phyloP scores from a whole-genome alignment of 2,888 invertebrate species.

The Ormyrus thymus region DNA sequence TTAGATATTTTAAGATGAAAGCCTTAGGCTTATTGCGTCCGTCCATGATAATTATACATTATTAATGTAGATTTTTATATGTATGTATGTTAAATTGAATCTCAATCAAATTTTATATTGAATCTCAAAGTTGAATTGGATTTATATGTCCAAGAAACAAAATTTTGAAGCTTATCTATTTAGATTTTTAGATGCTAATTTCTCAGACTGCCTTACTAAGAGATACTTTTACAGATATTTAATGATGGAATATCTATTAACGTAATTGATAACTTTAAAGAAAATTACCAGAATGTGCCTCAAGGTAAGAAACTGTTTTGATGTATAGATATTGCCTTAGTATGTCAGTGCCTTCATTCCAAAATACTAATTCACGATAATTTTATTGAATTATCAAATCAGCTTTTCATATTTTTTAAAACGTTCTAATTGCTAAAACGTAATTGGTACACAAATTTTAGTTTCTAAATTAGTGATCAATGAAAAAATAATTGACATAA shows the following conservation, averaged over 20 bases:
- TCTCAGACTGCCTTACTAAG: slow-evolving; percentile 21
- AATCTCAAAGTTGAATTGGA: neutral
- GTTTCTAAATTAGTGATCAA: too few relatives aligned
- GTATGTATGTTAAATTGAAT: slow-evolving; percentile 15
- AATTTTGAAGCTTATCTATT: neutral
- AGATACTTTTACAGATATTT: slow-evolving; percentile 37
- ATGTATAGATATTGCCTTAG: slow-evolving; percentile 51
- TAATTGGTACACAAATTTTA: neutral
- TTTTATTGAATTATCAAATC: slow-evolving; percentile 6
- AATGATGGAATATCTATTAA: slow-evolving; percentile 21
- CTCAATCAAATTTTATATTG: neutral
- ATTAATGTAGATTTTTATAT: slow-evolving; percentile 33
- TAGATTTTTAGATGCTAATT: slow-evolving; percentile 13
- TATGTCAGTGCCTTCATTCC: slow-evolving; percentile 55
- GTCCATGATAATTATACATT: slow-evolving; percentile 28
- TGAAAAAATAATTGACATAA: too few relatives aligned
- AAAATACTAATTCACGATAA: slow-evolving; percentile 36
- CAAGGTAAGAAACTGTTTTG: neutral
- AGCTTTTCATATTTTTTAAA: neutral
- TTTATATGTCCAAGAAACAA: too few relatives aligned
- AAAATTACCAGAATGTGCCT: slow-evolving; percentile 1
- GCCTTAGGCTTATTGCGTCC: slow-evolving; percentile 30
- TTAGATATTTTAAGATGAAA: neutral
- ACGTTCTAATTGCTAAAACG: neutral
- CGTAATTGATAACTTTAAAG: slow-evolving; percentile 3